Conservation (phyloP, 1,140 invertebrate genomes). For the Batillaria attramentaria region DNA sequence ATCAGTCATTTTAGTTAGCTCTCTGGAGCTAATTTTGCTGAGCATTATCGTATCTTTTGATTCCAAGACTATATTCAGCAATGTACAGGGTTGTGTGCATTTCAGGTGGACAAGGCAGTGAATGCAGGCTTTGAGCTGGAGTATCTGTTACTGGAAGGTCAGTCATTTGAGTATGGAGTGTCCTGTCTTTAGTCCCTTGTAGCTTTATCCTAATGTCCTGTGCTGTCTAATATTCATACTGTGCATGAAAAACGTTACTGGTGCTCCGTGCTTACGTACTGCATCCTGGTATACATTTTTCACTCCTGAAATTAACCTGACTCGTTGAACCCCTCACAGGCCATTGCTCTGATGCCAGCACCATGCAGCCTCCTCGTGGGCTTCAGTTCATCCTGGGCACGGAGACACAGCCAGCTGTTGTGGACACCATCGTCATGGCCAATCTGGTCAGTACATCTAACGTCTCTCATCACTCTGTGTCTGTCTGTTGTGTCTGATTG, state of each 20-base stretch:
- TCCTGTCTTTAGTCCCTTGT: too few relatives aligned
- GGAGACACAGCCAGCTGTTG: constrained; percentile 80
- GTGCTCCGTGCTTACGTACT: too few relatives aligned
- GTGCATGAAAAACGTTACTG: too few relatives aligned
- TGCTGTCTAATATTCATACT: too few relatives aligned
- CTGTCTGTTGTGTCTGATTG: too few relatives aligned
- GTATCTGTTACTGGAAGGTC: constrained; percentile 90
- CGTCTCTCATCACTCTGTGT: too few relatives aligned
- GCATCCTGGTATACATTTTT: too few relatives aligned
- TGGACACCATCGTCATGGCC: constrained; percentile 99
- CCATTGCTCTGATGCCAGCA: constrained; percentile 94
- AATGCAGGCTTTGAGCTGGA: constrained; percentile 92
- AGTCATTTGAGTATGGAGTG: too few relatives aligned
- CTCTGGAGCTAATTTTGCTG: neutral
- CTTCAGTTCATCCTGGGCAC: constrained; percentile 97
- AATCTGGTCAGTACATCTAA: constrained; percentile 82
- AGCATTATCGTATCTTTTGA: neutral
- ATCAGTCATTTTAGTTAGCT: neutral
- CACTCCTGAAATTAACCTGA: too few relatives aligned
- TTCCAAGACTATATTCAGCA: neutral
- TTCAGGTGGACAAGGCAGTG: constrained; percentile 52
- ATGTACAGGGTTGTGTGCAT: neutral
- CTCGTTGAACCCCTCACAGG: too few relatives aligned
- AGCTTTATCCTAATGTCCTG: too few relatives aligned
- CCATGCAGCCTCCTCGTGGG: constrained; percentile 94